Base-by-base conservation (phyloP, 2,888 invertebrate genomes). In the Punctoribates punctum region DNA sequence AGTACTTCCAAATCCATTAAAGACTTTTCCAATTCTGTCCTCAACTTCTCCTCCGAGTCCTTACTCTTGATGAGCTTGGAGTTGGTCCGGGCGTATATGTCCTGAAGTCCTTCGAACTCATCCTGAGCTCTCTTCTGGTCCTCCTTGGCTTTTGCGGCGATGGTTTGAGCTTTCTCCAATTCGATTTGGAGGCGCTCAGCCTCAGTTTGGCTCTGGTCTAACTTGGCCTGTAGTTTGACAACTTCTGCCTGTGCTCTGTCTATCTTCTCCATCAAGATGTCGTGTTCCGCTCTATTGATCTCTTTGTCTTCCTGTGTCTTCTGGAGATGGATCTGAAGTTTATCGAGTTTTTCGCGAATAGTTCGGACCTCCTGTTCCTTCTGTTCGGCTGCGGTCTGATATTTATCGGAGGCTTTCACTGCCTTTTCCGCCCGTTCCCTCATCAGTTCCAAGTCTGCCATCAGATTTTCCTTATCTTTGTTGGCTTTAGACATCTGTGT, bases 361-460 rank as follows among this genome's bases (percentile, higher is more conserved):
- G 94, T 90, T 81, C 92, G 91, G 70, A 93, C 88, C 85, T 94
- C 94, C 62, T 92, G 90, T 75, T 91, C 84, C 20, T 93, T 90
- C 82, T 93, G 93, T 82, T 95, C 94, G 80, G 91, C 87, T 83
- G 94, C 94, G 86, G 92, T 89, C 90, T 92, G 85, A 77, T 86
- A 85, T 77, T 81, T 80, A 76, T 80, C 80, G 8, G 80, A 65
- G 38, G 77, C 77, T 42, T 79, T 78, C 75, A 81, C 81, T 17
- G 91, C 89, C 83, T 94, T 94, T 83, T 94, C 94, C 88, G 93
- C 91, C 83, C 93, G 86, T 81, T 95, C 94, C 82, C 94, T 90
- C 13, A 93, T 87, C 67, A 94, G 89, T 76, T 94, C 94, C 79
- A 93, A 86, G 85, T 95, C 95, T 0, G 92, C 91, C 81, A 91